phyloP scores from a whole-genome alignment of 2,888 invertebrate species.

The Eueremaeus valkanovi region DNA sequence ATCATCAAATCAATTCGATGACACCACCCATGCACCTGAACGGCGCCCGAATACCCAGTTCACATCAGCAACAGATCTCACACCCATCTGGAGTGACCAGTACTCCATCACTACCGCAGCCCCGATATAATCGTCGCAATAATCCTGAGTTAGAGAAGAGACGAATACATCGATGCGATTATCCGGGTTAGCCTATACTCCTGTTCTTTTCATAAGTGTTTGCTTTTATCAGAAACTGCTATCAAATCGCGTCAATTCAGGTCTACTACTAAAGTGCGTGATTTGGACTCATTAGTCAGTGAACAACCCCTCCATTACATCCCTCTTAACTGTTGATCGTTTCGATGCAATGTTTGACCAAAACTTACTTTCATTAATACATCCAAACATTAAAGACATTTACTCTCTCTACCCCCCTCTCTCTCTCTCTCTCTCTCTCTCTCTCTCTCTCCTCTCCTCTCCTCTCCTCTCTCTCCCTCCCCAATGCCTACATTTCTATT shows the following conservation, averaged over 20 bases:
- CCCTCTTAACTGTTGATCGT: not conserved
- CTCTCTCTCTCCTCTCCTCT: not conserved
- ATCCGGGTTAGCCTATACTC: conserved; percentile 63
- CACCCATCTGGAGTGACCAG: not conserved
- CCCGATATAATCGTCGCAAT: conserved; percentile 78
- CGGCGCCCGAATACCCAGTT: not conserved
- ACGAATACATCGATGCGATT: conserved; percentile 93
- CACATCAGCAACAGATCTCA: conserved; percentile 2
- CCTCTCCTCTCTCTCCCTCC: not conserved
- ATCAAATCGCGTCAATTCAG: too few relatives aligned
- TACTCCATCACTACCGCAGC: conserved; percentile 55
- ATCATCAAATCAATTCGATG: conserved; percentile 8
- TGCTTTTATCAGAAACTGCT: not conserved
- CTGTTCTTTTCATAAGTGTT: not conserved
- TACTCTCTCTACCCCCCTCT: not conserved
- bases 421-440: not conserved
- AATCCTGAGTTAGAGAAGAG: conserved; percentile 95
- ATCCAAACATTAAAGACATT: not conserved
- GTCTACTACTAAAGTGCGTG: not conserved
- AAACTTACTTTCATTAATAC: too few relatives aligned
- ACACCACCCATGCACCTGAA: conserved; percentile 21
- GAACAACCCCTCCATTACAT: not conserved
- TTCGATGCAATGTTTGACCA: not conserved
- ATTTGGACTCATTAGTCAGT: conserved; percentile 9
- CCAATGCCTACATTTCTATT: too few relatives aligned